Base-by-base conservation (phyloP, 2,113 vertebrate genomes). In the Dolichallabes microphthalmus region DNA sequence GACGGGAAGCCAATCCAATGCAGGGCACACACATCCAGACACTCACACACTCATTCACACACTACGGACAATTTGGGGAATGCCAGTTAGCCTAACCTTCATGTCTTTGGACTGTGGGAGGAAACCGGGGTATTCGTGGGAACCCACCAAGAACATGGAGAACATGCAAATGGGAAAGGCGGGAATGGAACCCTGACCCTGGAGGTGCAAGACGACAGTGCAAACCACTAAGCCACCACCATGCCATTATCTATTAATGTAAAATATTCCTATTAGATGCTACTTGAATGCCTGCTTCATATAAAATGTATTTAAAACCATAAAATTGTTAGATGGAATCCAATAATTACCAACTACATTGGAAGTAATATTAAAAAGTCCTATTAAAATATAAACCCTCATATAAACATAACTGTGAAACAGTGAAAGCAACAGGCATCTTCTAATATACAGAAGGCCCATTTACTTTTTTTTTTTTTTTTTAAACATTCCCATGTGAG, bases 401-500 rank as follows among this genome's bases (percentile, higher is more conserved):
- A 71, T 60, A 50, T 79, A 27, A 25, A 50, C 68, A 71, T 22
- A 55, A 8, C 91, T 94, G 93, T 87, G 91, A 90, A 93, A 93
- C 64, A 85, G 92, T 94, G 89, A 94, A 92, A 92, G 94, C 87
- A 88, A 30, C 84, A 80, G 57, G 52, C 64, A 57, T 85, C 85
- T 50, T 75, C 92, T 92, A 86, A 92, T 89, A 92, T 90, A 93
- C 91, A 94, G 92, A 93, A 94, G 93, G 93, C 95, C 93, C 73
- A 53, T 83, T 84, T 63, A 19, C 25, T 39, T 73, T 63, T 52
- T 45, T 35, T 35, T 35, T 35, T 35, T 35, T 45, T 45, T 20
- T 94, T 95, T 95, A 96, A 96, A 95, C 93, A 93, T 93, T 93
- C 92, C 91, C 91, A 93, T 91, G 91, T 93, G 91, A 91, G 88